Conservation (phyloP, 2,113 vertebrate species). For the Coryphaenoides rupestris region DNA sequence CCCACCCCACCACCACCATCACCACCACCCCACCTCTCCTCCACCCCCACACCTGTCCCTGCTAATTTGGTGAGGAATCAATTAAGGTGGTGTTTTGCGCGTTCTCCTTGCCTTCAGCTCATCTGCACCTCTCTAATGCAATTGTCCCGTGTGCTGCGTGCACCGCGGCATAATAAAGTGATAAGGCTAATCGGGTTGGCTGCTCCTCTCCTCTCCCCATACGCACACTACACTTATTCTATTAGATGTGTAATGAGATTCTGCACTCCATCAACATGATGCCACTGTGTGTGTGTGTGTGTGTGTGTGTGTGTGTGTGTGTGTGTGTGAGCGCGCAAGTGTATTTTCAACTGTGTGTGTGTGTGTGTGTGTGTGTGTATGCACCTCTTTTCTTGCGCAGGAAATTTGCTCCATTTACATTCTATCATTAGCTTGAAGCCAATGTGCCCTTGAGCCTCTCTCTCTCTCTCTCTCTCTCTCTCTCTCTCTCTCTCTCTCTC, state of each 20-base stretch:
- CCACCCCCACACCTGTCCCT: constrained; percentile 64
- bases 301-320: constrained; percentile 39
- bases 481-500: constrained; percentile 67
- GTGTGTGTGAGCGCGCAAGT: constrained; percentile 40
- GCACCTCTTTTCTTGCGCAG: constrained; percentile 72
- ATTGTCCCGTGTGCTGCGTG: constrained; percentile 93
- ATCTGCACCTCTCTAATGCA: constrained; percentile 88
- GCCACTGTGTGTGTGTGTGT: constrained; percentile 42
- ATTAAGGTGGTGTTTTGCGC: constrained; percentile 79
- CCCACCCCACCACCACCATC: constrained; percentile 39
- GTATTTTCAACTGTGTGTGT: constrained; percentile 29
- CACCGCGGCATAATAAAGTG: constrained; percentile 95
- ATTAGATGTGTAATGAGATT: constrained; percentile 99
- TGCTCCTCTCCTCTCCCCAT: constrained; percentile 78
- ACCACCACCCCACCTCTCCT: constrained; percentile 64
- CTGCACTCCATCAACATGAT: constrained; percentile 81
- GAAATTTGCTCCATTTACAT: constrained; percentile 91
- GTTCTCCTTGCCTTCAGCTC: constrained; percentile 89
- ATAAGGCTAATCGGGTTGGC: constrained; percentile 96
- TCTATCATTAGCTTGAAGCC: constrained; percentile 92
- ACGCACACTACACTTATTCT: constrained; percentile 97
- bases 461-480: constrained; percentile 67
- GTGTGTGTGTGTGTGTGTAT: constrained; percentile 42
- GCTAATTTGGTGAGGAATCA: constrained; percentile 81
- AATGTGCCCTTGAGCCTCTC: constrained; percentile 87